A percentile compares a stretch with the other conserved stretches of the same genome.
Evolutionary conservation across 1,140 invertebrate genomes (phyloP).

Genomic region (Anthonomus grandis): DNA sequence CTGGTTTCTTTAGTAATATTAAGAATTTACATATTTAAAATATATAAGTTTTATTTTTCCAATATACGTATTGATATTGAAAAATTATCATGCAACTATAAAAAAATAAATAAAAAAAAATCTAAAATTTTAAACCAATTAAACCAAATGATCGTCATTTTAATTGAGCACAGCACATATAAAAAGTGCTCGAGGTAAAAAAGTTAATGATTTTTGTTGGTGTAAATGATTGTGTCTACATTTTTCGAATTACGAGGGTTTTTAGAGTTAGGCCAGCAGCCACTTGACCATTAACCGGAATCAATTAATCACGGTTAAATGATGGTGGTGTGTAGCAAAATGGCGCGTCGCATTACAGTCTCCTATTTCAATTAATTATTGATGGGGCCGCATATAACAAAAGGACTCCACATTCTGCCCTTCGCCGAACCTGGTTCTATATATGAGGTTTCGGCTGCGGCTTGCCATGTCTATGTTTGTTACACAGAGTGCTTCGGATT

Average conservation of each 20-base stretch:
- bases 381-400: slow-evolving; percentile 22
- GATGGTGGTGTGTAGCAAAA: slow-evolving; percentile 25
- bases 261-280: slow-evolving; percentile 6
- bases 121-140: no score
- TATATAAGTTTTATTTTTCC: no score
- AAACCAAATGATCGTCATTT: no score
- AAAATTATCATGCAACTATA: no score
- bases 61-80: no score
- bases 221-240: slow-evolving; percentile 10
- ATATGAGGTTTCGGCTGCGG: background rate
- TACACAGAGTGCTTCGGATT: no score
- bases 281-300: slow-evolving; percentile 24
- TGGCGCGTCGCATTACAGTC: slow-evolving; percentile 25
- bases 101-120: no score
- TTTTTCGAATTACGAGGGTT: slow-evolving; percentile 6
- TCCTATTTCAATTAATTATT: slow-evolving; percentile 30
- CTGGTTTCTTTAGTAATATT: no score
- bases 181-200: no score
- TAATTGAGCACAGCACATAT: no score
- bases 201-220: slow-evolving; percentile 9
- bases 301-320: slow-evolving; percentile 25
- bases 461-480: no score
- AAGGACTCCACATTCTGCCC: slow-evolving; percentile 20
- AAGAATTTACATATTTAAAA: no score
- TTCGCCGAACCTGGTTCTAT: background rate